Evolutionary conservation across 2,113 vertebrate genomes (phyloP).

Genomic region (Zosterops hypoxanthus): DNA sequence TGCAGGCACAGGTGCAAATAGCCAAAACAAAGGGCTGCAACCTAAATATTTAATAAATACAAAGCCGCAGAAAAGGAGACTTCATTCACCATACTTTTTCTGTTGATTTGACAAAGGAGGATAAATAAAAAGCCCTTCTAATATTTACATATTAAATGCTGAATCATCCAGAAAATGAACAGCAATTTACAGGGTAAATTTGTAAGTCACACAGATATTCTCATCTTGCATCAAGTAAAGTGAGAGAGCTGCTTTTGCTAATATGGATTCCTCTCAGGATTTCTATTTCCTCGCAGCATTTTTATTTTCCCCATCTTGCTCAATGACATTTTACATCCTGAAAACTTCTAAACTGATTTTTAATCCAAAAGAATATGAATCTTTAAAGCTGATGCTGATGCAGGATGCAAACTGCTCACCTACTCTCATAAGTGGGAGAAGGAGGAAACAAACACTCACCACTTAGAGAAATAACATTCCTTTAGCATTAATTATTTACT

Average conservation of each 20-base stretch:
- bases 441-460: neutral
- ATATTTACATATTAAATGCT: neutral
- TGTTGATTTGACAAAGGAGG: neutral
- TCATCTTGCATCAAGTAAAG: neutral
- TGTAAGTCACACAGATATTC: neutral
- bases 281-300: neutral
- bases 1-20: neutral
- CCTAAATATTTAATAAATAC: neutral
- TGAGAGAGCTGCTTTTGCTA: neutral
- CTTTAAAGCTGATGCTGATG: neutral
- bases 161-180: neutral
- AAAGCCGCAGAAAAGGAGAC: neutral
- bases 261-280: neutral
- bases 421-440: neutral
- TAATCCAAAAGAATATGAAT: neutral
- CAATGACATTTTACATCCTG: neutral
- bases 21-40: neutral
- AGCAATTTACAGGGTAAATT: neutral
- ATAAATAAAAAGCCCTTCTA: neutral
- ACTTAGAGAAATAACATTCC: neutral
- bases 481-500: slow-evolving; percentile 45
- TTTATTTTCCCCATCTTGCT: neutral
- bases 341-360: neutral
- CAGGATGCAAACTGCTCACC: neutral
- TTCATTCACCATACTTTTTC: neutral